Conservation (phyloP, 92 coral and sea anemone species). For the Pocillopora meandrina region DNA sequence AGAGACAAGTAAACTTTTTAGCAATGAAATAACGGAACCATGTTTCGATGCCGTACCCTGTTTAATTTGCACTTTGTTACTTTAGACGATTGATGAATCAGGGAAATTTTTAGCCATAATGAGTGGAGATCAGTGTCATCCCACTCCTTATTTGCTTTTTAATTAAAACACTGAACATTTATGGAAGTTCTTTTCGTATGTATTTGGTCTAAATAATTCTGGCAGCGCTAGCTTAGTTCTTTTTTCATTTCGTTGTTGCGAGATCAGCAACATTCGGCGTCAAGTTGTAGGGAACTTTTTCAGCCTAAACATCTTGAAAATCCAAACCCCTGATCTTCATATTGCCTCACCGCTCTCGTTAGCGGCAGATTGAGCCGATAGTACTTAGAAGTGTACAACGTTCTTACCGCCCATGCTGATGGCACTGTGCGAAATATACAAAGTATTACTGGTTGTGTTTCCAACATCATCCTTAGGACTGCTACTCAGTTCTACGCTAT, state of each 20-base stretch:
- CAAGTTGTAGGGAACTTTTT: no score
- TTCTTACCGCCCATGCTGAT: conserved; percentile 76
- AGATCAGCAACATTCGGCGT: no score
- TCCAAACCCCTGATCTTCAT: conserved; percentile 59
- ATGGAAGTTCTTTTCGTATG: not conserved
- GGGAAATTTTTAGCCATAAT: not conserved
- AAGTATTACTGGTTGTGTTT: no score
- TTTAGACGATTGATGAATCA: not conserved
- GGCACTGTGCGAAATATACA: conserved; percentile 24
- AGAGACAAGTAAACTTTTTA: no score
- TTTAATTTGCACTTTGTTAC: no score
- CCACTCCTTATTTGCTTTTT: not conserved
- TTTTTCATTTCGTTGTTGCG: no score
- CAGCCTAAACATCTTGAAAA: not conserved
- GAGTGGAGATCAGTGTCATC: not conserved
- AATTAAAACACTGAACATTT: not conserved
- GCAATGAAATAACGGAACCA: no score
- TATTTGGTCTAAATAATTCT: not conserved
- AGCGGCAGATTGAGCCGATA: conserved; percentile 22
- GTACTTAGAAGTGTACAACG: conserved; percentile 74
- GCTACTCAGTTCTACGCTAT: no score
- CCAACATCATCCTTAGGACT: no score
- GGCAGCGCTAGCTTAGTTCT: no score
- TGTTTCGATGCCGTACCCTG: no score
- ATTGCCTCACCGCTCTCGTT: conserved; percentile 12